Percentiles rank a stretch among this genome's conserved stretches.
Conservation (phyloP, 2,797 vertebrate genomes). For the Phrynocephalus vlangalii region DNA sequence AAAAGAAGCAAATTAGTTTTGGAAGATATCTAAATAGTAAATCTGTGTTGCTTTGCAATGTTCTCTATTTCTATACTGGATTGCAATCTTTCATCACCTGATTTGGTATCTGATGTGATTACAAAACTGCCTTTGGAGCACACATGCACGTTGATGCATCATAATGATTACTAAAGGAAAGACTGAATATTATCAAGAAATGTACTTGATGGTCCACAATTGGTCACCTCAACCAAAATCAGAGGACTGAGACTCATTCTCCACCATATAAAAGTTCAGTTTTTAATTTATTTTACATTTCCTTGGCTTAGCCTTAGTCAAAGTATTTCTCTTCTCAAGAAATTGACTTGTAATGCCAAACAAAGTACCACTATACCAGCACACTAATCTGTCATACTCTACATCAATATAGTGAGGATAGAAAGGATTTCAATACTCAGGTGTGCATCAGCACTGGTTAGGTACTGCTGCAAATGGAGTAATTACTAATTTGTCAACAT, state of each 20-base stretch:
- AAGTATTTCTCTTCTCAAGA: background rate
- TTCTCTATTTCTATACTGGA: background rate
- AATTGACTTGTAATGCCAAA: background rate
- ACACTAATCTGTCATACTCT: background rate
- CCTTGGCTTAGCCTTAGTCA: background rate
- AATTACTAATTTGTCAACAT: background rate
- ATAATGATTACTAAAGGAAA: background rate
- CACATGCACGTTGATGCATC: background rate
- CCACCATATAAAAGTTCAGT: background rate
- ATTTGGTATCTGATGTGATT: background rate
- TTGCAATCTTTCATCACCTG: background rate
- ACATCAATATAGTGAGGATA: background rate
- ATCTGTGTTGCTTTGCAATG: background rate
- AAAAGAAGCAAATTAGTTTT: conserved; percentile 27
- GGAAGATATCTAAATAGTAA: background rate
- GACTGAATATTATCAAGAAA: background rate
- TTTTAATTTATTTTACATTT: background rate
- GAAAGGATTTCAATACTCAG: background rate
- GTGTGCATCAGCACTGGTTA: background rate
- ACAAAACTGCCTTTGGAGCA: background rate
- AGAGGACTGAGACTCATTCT: background rate
- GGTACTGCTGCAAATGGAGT: background rate
- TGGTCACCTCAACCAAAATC: background rate
- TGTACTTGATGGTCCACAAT: background rate
- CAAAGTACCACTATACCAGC: background rate